Conservation (phyloP, 2,797 vertebrate genomes). For the Acomys russatus region DNA sequence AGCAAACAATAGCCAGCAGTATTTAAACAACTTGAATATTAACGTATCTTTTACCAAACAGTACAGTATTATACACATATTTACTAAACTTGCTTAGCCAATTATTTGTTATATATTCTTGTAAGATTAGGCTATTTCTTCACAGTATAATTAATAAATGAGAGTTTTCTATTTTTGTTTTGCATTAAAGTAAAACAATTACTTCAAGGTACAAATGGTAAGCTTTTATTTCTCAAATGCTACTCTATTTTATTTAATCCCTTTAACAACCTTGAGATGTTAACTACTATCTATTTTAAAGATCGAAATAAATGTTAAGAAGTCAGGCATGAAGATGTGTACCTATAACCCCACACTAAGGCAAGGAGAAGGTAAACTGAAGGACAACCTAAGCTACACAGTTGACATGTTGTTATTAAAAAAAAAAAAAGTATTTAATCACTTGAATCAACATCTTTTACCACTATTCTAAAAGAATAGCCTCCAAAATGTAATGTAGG, state of each 20-base stretch:
- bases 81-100: not conserved
- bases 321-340: not conserved
- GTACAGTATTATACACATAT: not conserved
- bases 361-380: not conserved
- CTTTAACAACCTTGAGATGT: not conserved
- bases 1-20: conserved; percentile 26
- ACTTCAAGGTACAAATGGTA: conserved; percentile 38
- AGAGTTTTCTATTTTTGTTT: conserved; percentile 20
- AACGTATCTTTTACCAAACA: conserved; percentile 38
- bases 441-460: conserved; percentile 26
- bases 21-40: conserved; percentile 48
- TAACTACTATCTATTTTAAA: conserved; percentile 47
- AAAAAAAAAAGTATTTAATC: not conserved
- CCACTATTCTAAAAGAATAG: not conserved
- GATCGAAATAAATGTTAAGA: conserved; percentile 22
- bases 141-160: not conserved
- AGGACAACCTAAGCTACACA: not conserved
- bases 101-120: conserved; percentile 4
- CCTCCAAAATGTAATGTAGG: conserved; percentile 3
- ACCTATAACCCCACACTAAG: not conserved
- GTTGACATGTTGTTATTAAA: not conserved
- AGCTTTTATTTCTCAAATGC: conserved; percentile 7
- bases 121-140: not conserved
- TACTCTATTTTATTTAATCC: not conserved
- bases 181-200: conserved; percentile 53